phyloP scores from a whole-genome alignment of 2,888 invertebrate genomes.

The Caenorhabditis parvicauda region DNA sequence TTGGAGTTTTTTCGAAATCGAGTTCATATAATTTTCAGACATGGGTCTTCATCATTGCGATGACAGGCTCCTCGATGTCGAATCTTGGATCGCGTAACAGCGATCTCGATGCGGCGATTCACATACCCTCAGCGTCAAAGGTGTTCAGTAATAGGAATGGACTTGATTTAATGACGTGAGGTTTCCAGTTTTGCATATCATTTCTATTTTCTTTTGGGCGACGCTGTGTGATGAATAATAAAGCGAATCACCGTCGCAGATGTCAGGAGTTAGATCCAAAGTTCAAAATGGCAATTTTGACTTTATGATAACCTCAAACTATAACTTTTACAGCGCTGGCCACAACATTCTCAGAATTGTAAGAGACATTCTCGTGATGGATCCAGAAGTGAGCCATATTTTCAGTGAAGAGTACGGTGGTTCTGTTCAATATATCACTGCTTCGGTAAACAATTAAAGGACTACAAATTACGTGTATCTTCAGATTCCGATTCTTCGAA shows the following conservation, averaged over 20 bases:
- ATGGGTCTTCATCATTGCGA: conserved; percentile 27
- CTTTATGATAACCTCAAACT: no score
- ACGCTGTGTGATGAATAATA: no score
- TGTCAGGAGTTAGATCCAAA: no score
- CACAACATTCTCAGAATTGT: not conserved
- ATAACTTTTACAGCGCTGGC: no score
- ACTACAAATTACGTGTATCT: not conserved
- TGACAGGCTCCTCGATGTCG: conserved; percentile 28
- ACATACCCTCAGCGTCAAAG: conserved; percentile 19
- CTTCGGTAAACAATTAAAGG: not conserved
- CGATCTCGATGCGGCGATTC: conserved; percentile 33
- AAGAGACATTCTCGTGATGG: not conserved
- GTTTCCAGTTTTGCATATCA: not conserved
- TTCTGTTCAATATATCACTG: not conserved
- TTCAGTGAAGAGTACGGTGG: conserved; percentile 1
- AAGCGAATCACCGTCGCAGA: no score
- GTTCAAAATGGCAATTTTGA: no score
- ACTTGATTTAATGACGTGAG: not conserved
- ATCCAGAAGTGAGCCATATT: not conserved
- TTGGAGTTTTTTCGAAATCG: no score
- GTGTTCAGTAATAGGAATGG: not conserved
- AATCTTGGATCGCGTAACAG: conserved; percentile 21
- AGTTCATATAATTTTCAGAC: conserved; percentile 3
- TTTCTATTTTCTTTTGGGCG: no score
- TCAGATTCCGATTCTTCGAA: conserved; percentile 34